phyloP scores from a whole-genome alignment of 2,888 invertebrate species.

The Drosophila sordidula region DNA sequence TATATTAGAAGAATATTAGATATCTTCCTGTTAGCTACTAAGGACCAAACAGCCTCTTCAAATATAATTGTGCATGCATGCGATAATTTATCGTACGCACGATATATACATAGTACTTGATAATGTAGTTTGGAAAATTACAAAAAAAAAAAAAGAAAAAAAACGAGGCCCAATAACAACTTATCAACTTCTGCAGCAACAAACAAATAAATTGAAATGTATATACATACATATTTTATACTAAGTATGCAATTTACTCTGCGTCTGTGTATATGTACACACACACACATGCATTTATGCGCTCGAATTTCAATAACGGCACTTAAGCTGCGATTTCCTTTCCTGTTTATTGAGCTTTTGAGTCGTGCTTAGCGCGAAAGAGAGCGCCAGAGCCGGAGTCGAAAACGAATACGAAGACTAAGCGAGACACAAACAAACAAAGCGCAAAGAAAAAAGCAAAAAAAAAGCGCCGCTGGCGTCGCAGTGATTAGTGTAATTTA shows the following conservation, averaged over 20 bases:
- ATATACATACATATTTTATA: not conserved
- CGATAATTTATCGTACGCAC: conserved; percentile 9
- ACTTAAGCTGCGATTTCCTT: conserved; percentile 51
- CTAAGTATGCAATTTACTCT: conserved; percentile 1
- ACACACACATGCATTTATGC: conserved; percentile 9
- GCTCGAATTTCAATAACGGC: conserved; percentile 55
- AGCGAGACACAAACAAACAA: conserved; percentile 15
- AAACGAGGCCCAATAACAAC: conserved; percentile 5
- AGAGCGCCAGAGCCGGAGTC: conserved; percentile 23
- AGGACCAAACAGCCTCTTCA: not conserved
- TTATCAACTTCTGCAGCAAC: conserved; percentile 31
- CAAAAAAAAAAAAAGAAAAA: no score
- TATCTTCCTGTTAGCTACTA: no score
- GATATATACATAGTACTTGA: not conserved
- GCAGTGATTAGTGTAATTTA: conserved; percentile 69
- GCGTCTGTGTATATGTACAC: not conserved
- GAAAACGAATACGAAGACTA: conserved; percentile 4
- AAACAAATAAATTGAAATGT: conserved; percentile 35
- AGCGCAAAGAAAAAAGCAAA: conserved; percentile 4
- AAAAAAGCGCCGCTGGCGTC: conserved; percentile 1
- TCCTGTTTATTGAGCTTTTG: conserved; percentile 47
- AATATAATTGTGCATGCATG: not conserved
- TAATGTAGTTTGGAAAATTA: conserved; percentile 31
- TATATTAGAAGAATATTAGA: no score
- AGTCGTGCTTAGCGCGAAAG: conserved; percentile 36